Base-by-base conservation (phyloP, 1,140 invertebrate species). In the Notospermus geniculatus region DNA sequence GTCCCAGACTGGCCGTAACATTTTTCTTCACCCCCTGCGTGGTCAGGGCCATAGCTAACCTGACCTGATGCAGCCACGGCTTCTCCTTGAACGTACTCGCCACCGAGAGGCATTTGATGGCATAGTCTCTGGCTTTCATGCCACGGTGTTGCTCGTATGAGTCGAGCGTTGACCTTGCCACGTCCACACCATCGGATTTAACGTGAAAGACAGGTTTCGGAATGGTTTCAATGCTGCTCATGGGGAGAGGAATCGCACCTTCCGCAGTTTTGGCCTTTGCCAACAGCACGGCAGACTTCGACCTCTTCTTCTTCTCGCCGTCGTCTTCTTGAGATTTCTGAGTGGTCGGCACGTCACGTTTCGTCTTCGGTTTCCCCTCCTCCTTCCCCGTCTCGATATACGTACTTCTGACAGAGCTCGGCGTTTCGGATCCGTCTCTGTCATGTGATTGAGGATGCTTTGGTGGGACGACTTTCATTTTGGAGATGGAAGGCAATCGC, bases 21-120 rank as follows among this genome's bases (percentile, higher is more conserved):
- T 36, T 36, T 27, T 59, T 61, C 45, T 69, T 69, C 13, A 74
- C 53, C 11, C 67, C 66, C 17, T 72, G 69, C 17, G 66, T 57
- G 9, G 71, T 69, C 2, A 77, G 54, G 22, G 64, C 60, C 53
- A 73, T 60, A 2, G 75, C 75, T 65, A 77, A 65, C 17, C 72
- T 61, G 2, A 78, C 71, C 60, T 75, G 74, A 11, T 65, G 60
- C 52, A 79, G 63, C 76, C 76, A 79, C 1, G 77, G 71, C 65
- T 78, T 79, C 36, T 77, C 75, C 53, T 69, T 70, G 61, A 79
- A 77, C 0, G 65, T 63, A 63, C 74, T 75, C 23, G 76, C 74
- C 17, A 75, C 67, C 15, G 70, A 65, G 61, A 79, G 57, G 27
- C 75, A 74, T 60, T 69, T 67, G 27, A 77, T 73, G 39, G 77